Evolutionary conservation across 2,797 vertebrate genomes (phyloP).

Genomic region (Sylvia borin): DNA sequence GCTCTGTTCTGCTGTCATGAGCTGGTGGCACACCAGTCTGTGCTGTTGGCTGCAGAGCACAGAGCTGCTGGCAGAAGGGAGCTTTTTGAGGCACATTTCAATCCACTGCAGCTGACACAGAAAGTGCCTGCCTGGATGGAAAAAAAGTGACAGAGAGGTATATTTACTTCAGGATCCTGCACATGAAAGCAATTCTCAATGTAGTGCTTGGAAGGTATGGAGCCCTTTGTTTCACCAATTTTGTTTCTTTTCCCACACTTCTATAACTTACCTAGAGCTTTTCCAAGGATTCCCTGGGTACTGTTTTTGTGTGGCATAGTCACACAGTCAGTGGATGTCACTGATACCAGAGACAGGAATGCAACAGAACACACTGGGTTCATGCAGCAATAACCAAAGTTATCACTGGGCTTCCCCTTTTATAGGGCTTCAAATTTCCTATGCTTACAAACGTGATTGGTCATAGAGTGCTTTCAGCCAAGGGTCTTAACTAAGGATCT

Average conservation of each 20-base stretch:
- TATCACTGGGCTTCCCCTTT: not conserved
- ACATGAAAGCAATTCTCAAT: not conserved
- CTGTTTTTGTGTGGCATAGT: not conserved
- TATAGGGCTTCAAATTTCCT: not conserved
- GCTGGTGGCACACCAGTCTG: rapidly evolving
- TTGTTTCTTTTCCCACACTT: not conserved
- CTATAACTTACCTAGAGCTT: not conserved
- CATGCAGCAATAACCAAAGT: not conserved
- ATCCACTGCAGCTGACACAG: not conserved
- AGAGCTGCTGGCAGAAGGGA: not conserved
- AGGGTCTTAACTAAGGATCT: not conserved
- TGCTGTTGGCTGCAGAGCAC: not conserved
- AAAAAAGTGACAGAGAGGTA: not conserved
- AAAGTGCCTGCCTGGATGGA: not conserved
- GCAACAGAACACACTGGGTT: not conserved
- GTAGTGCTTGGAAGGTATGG: not conserved
- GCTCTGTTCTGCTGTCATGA: not conserved
- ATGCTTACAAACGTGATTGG: not conserved
- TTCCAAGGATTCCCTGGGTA: not conserved
- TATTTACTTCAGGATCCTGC: not conserved
- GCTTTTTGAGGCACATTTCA: not conserved
- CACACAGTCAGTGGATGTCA: not conserved
- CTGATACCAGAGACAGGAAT: not conserved
- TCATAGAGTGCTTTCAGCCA: not conserved
- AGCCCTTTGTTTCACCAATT: not conserved